Base-by-base conservation (phyloP, 2,888 invertebrate species). In the Microplitis deprimator region DNA sequence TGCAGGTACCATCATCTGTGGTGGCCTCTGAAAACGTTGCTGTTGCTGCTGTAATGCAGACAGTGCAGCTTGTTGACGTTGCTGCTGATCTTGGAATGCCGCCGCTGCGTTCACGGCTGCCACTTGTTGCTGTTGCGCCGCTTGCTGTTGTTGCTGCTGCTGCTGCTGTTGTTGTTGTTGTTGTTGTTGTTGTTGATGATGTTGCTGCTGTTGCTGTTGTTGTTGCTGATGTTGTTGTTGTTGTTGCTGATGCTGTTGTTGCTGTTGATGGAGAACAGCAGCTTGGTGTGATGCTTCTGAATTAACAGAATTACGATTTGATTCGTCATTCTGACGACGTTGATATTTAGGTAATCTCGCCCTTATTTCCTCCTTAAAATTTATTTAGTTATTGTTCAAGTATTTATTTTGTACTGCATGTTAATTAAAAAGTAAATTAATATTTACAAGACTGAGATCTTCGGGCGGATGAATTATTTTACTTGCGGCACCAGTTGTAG, bases 401-500 rank as follows among this genome's bases (percentile, higher is more conserved):
- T 68, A 39, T 60, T 39, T 6, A 39, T 60, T 59, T 60, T n/a
- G 6, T 50, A 38, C 10, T 68, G 4, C 16, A 10, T 73, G 6
- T 41, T 0, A 39, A 76, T 38, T n/a, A 6, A 29, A 59, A 68
- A 20, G 1, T 16, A 1, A 68, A 62, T 70, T 68, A 62, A 62
- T 78, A 85, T 89, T 88, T 85, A 92, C 93, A 90, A 94, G 85
- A 41, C 98, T 98, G 74, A 97, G 93, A 90, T 97, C 97, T 89
- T 98, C 98, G 0, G 96, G 94, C 0, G 98, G 98, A 90, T 98
- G 98, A 83, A 98, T 93, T 76, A 98, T 98, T 91, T 95, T 95
- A 86, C 96, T 96, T 61, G 96, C 94, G 6, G 96, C 95, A 65
- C 96, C 95, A 6, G 95, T 94, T n/a, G 95, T 93, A 13, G 94